A percentile compares a stretch with the other conserved stretches of the same genome.
phyloP scores from a whole-genome alignment of 2,113 vertebrate species.

The Phaetusa simplex region DNA sequence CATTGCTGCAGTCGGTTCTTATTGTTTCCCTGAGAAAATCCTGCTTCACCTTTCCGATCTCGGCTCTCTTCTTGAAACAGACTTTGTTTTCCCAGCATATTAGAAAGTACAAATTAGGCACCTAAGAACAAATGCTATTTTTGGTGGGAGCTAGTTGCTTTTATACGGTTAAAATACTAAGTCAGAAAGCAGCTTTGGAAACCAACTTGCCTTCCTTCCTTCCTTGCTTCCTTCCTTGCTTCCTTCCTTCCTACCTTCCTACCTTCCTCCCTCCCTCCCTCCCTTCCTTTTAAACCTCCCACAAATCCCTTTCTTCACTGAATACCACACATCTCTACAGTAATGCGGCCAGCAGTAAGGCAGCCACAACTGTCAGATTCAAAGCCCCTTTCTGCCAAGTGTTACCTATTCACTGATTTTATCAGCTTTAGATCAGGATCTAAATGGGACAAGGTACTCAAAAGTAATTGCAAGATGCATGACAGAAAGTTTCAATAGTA shows the following conservation, averaged over 20 bases:
- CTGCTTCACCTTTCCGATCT: background rate
- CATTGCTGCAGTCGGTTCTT: background rate
- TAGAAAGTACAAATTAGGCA: background rate
- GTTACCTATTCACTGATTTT: background rate
- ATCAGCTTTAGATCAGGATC: background rate
- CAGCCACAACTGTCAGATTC: background rate
- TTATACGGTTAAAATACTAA: background rate
- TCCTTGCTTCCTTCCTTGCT: too few relatives aligned
- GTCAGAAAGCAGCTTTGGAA: background rate
- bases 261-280: too few relatives aligned
- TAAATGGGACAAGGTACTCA: background rate
- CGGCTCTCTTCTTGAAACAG: background rate
- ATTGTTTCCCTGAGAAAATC: background rate
- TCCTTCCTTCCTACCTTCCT: background rate
- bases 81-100: background rate
- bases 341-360: background rate
- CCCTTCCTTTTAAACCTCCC: background rate
- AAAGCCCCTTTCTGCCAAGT: background rate
- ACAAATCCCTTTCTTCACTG: background rate
- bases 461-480: background rate
- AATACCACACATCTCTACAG: too few relatives aligned
- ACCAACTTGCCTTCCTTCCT: too few relatives aligned
- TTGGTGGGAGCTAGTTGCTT: background rate
- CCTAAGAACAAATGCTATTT: background rate
- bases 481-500: background rate